Evolutionary conservation across 2,888 invertebrate species (phyloP), one percentile per base, ranked within the genome.

Genomic region (Polietes domitor): DNA sequence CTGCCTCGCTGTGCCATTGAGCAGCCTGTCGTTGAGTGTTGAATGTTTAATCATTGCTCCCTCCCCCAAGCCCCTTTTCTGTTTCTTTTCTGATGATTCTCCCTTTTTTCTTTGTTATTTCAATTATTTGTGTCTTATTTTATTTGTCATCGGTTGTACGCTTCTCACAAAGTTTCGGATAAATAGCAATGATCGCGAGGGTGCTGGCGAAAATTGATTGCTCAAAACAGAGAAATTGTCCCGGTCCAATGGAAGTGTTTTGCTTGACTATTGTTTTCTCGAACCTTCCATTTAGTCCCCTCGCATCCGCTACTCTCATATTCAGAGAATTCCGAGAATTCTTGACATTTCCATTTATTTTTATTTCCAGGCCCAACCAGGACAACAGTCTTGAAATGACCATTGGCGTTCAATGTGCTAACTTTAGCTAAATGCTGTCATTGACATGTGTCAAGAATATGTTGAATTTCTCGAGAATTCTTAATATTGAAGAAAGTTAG

Each of bases 61-160:
- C n/a, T n/a, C n/a, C 3, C 47, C 4, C 37, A 37, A 47, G 15
- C n/a, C 37, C 3, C 10, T 43, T 6, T 68, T 2, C 43, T 68
- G 47, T 24, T 26, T 32, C 10, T 47, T 17, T 58, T 55, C 71
- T 75, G 65, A 63, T 73, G 9, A 26, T 70, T 21, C 58, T 70
- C 15, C 15, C 21, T 63, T 61, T 37, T 61, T 77, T 37, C 17
- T 17, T 41, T 15, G 19, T 70, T 28, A 55, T 76, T 68, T 55
- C 68, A 68, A 68, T 68, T 68, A 68, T 68, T 43, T 43, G 24
- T 68, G 32, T 55, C 32, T 32, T 28, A n/a, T 47, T 68, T 47
- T 58, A 43, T 58, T 68, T 68, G 53, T 47, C 68, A 58, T 47
- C 41, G 21, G 24, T 10, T 43, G 21, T 24, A n/a, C n/a, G 41